These are phyloP conservation scores for Umimayanthus chanpuru DNA, from an alignment of 92 coral and sea anemone species.

Conservation along the genomic window DNA sequence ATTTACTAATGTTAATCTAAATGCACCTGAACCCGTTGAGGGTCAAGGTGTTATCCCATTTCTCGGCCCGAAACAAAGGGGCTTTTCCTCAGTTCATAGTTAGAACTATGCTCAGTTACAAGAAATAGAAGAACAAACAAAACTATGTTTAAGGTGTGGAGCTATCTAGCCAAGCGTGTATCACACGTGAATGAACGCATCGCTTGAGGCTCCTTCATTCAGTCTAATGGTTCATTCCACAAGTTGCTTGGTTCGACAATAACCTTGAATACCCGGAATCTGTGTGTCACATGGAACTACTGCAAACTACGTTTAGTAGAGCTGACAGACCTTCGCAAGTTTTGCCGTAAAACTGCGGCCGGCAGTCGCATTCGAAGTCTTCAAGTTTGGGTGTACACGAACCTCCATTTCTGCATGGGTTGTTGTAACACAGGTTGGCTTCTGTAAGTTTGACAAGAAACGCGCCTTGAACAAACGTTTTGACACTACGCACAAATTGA, in stretches of 20 bases:
- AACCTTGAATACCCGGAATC: background rate
- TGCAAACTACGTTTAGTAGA: background rate
- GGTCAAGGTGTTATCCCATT: background rate
- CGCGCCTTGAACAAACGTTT: background rate
- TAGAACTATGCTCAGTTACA: too few relatives aligned
- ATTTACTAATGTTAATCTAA: background rate
- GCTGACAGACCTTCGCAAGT: slow-evolving; percentile 75
- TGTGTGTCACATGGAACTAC: background rate
- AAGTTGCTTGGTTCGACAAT: background rate
- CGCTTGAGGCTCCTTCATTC: background rate
- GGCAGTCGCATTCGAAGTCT: slow-evolving; percentile 95
- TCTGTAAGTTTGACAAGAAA: slow-evolving; percentile 47
- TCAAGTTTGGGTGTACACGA: slow-evolving; percentile 89
- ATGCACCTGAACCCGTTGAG: background rate
- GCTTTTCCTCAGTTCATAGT: too few relatives aligned
- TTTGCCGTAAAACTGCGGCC: slow-evolving; percentile 83
- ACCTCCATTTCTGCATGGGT: slow-evolving; percentile 88
- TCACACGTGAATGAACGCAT: background rate
- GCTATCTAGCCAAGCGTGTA: background rate
- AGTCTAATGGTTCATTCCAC: background rate
- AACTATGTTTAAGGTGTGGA: too few relatives aligned
- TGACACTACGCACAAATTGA: too few relatives aligned
- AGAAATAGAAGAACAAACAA: too few relatives aligned
- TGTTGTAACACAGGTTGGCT: slow-evolving; percentile 78
- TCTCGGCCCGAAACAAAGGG: background rate